phyloP scores from a whole-genome alignment of 2,113 vertebrate genomes.

The Gasterosteus aculeatus region DNA sequence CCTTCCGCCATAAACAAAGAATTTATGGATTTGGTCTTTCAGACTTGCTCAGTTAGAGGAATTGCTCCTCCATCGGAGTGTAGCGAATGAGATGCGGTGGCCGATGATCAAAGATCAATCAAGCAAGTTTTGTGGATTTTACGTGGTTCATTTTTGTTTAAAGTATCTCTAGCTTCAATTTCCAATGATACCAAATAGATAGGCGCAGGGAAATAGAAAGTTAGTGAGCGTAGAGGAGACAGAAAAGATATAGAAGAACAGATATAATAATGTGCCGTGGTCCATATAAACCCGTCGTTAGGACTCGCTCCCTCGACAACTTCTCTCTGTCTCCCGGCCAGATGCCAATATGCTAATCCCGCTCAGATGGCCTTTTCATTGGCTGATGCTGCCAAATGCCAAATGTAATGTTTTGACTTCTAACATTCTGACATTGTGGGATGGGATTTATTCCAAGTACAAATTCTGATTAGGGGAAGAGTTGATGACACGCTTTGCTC shows the following conservation, averaged over 20 bases:
- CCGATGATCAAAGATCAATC: conserved; percentile 29
- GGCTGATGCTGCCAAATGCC: conserved; percentile 33
- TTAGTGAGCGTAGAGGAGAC: too few species aligned
- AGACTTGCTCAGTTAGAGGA: conserved; percentile 21
- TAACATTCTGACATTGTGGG: conserved; percentile 28
- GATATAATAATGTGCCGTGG: too few species aligned
- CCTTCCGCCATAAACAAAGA: conserved; percentile 9
- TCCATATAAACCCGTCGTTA: too few species aligned
- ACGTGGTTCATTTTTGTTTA: conserved; percentile 2
- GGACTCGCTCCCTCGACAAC: conserved; percentile 78
- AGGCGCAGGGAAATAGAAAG: too few species aligned
- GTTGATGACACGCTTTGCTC: conserved; percentile 46
- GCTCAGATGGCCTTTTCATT: conserved; percentile 68
- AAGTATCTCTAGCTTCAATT: conserved; percentile 21
- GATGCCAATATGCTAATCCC: conserved; percentile 66
- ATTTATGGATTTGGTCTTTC: conserved; percentile 7
- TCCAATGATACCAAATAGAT: conserved; percentile 19
- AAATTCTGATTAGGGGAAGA: conserved; percentile 37
- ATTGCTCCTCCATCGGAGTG: conserved; percentile 16
- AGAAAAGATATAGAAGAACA: too few species aligned
- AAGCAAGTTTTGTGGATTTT: conserved; percentile 3
- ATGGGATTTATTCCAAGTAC: conserved; percentile 45
- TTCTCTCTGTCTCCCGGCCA: conserved; percentile 76
- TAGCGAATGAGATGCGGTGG: conserved; percentile 5
- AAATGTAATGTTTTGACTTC: conserved; percentile 56